phyloP scores from a whole-genome alignment of 2,888 invertebrate genomes.

The Tupiocoris notatus region DNA sequence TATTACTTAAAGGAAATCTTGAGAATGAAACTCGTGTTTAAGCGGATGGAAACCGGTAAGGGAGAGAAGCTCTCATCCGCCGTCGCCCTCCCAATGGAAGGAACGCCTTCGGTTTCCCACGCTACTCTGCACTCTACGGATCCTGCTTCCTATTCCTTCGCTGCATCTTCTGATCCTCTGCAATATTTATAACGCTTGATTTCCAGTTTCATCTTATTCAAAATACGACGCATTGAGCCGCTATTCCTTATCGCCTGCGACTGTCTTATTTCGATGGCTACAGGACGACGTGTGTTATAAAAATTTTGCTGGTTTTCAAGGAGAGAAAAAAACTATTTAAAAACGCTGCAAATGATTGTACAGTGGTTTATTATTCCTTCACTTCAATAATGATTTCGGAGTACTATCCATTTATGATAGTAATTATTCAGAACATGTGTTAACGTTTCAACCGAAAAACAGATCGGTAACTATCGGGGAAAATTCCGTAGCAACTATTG shows the following conservation, averaged over 20 bases:
- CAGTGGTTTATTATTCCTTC: too few relatives aligned
- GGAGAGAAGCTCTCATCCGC: not conserved
- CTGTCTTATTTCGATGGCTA: not conserved
- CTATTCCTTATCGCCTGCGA: not conserved
- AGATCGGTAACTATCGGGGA: too few relatives aligned
- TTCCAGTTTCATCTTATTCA: not conserved
- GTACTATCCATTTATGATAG: too few relatives aligned
- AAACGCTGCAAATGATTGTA: too few relatives aligned
- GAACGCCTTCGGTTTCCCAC: not conserved
- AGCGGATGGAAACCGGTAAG: slow-evolving; percentile 8
- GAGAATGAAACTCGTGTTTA: slow-evolving; percentile 28
- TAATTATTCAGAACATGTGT: too few relatives aligned
- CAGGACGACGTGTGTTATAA: too few relatives aligned
- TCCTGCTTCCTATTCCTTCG: too few relatives aligned
- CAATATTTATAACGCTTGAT: not conserved
- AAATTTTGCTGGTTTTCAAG: too few relatives aligned
- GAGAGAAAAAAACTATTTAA: too few relatives aligned
- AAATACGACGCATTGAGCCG: not conserved
- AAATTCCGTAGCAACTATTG: too few relatives aligned
- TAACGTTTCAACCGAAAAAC: too few relatives aligned
- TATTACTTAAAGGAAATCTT: slow-evolving; percentile 27
- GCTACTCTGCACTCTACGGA: not conserved
- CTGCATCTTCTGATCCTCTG: not conserved
- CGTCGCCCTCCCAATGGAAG: not conserved
- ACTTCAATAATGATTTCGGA: too few relatives aligned